Percentiles rank a stretch among this genome's conserved stretches.
These are phyloP conservation scores for Rotaria sp. DNA, from an alignment of 2,888 invertebrate genomes.

Conservation along the genomic window DNA sequence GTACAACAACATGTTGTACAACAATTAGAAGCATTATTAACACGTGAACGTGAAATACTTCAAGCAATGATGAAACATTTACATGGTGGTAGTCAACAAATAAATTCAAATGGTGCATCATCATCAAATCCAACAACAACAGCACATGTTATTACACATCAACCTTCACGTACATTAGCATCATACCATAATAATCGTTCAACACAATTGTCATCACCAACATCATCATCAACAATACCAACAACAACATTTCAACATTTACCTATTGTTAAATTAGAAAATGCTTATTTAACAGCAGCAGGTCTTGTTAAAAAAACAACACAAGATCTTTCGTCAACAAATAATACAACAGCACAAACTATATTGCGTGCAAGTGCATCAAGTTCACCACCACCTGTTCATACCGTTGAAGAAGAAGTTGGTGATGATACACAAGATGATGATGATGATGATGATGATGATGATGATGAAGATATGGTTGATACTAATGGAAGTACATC, in stretches of 20 bases:
- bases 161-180: not conserved
- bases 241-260: not conserved
- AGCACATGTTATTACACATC: not conserved
- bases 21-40: constrained; percentile 52
- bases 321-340: not conserved
- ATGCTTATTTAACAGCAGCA: not conserved
- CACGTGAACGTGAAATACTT: constrained; percentile 81
- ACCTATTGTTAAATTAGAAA: constrained; percentile 16
- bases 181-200: not conserved
- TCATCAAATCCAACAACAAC: not conserved
- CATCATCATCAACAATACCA: not conserved
- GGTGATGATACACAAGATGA: not conserved
- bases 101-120: not conserved
- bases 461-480: not conserved
- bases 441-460: not conserved
- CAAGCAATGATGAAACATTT: constrained; percentile 96
- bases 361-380: not conserved
- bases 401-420: not conserved
- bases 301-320: not conserved
- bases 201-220: not conserved
- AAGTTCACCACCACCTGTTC: not conserved
- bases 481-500: not conserved
- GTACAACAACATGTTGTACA: constrained; percentile 84
- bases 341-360: not conserved
- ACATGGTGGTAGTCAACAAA: constrained; percentile 58